A percentile compares a stretch with the other conserved stretches of the same genome.
Conservation (phyloP, 1,140 invertebrate species). For the Helicoverpa zea region DNA sequence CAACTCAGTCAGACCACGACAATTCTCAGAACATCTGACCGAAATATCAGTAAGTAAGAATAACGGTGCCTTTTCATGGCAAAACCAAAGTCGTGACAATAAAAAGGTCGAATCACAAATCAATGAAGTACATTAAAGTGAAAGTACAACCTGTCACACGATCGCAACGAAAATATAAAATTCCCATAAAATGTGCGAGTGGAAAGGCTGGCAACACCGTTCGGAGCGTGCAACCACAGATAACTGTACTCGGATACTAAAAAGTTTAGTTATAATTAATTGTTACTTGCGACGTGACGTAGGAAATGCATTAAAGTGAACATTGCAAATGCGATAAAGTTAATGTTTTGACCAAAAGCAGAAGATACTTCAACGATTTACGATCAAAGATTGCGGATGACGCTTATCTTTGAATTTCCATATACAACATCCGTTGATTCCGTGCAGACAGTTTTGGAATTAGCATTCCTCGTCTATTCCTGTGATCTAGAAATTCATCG, state of each 20-base stretch:
- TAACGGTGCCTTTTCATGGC: conserved; percentile 24
- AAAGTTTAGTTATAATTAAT: conserved; percentile 31
- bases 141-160: conserved; percentile 39
- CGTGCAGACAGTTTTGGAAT: not conserved
- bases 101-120: conserved; percentile 18
- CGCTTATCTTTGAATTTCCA: conserved; percentile 2
- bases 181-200: conserved; percentile 57
- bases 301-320: conserved; percentile 32
- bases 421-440: not conserved
- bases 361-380: not conserved
- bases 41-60: conserved; percentile 10
- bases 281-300: conserved; percentile 1
- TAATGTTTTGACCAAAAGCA: conserved; percentile 12
- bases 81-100: conserved; percentile 19
- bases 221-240: conserved; percentile 34
- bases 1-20: not conserved
- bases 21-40: conserved; percentile 7
- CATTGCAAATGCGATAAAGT: not conserved
- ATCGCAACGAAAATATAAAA: conserved; percentile 37
- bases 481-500: not conserved
- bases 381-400: not conserved
- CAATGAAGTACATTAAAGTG: conserved; percentile 33
- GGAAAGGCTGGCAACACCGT: conserved; percentile 54
- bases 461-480: not conserved
- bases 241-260: conserved; percentile 47